Base-by-base conservation (phyloP, 37 sponge, comb jelly and placozoan species). In the Dysidea cf. avara region DNA sequence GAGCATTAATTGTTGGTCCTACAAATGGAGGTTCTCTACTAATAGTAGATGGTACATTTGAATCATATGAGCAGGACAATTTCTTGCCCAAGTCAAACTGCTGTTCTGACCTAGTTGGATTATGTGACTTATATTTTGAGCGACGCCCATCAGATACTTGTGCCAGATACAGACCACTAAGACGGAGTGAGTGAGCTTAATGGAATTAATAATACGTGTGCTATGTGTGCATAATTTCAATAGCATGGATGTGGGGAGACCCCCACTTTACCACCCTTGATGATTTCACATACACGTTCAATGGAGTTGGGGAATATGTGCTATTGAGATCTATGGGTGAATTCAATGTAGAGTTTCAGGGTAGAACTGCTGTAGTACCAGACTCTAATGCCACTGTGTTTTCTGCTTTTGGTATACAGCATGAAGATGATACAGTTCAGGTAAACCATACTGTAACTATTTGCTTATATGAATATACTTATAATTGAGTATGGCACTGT, bases 211-310 rank as follows among this genome's bases (percentile, higher is more conserved):
- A 12, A 43, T 12, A 43, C 9, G 46, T 43, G 46, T 43, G 46
- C 46, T 43, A n/a, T n/a, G n/a, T n/a, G n/a, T n/a, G 46, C 9
- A 43, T 12, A 43, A 12, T 43, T 43, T 43, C 7, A 20, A 5
- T 46, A 81, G 87, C 64, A 7, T 91, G 83, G 83, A 62, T 39
- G 6, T 86, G 52, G 56, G 92, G 92, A 2, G 92, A 91, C 46
- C 92, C 92, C 29, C 92, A 91, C 64, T 32, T 91, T 13, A 81
- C 54, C 9, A 84, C 92, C 13, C 53, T 86, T 46, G 92, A 91
- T 64, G 78, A 68, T 20, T 6, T 36, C 0, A 28, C 1, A 40
- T 91, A 91, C 38, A 91, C 92, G 12, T 91, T 91, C 75, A 91
- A 91, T 78, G 92, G 92, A 1, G 26, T 60, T 37, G 92, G 92